Base-by-base conservation (phyloP, 2,797 vertebrate genomes). In the Spea hammondii region DNA sequence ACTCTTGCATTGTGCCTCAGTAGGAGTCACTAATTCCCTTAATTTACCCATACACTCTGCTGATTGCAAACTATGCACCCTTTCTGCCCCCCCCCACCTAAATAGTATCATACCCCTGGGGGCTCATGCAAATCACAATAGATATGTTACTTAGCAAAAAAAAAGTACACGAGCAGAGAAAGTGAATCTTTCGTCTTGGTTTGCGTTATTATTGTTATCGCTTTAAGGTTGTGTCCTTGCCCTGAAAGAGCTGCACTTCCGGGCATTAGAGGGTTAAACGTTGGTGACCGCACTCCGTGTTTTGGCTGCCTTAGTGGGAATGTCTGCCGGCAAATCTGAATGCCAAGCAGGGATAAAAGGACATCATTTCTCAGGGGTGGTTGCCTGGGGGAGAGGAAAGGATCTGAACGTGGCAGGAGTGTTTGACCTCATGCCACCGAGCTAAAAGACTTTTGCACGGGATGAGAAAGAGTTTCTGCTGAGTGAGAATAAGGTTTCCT, bases 321-420 rank as follows among this genome's bases (percentile, higher is more conserved):
- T 66, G 74, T 81, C 70, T 62, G 79, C 7, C 53, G 60, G 64
- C 69, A 60, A 48, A 54, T 81, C 74, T 68, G 79, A 69, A 81
- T 81, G 79, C 79, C 79, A 81, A 81, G 55, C 79, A 81, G 70
- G 79, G 59, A 65, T 55, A 66, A 50, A 77, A 17, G 79, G 53
- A 62, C 74, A 81, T 66, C 65, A 57, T 65, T 81, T 76, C 64
- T 72, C 70, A 76, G 70, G 32, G 69, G 74, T 77, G 79, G 79
- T 81, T 81, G 74, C 74, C 70, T 70, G 74, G 79, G 79, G 74
- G 50, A 76, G 66, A 51, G 74, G 72, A 72, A 74, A 64, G 53
- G 67, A 68, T 72, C 47, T 32, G 46, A 81, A 81, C 44, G 79
- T 77, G 74, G 79, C 79, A 77, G 69, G 74, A 74, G 79, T 77